A percentile compares a stretch with the other conserved stretches of the same genome.
Conservation (phyloP, 2,113 vertebrate species). For the Rhabdomys dilectus region DNA sequence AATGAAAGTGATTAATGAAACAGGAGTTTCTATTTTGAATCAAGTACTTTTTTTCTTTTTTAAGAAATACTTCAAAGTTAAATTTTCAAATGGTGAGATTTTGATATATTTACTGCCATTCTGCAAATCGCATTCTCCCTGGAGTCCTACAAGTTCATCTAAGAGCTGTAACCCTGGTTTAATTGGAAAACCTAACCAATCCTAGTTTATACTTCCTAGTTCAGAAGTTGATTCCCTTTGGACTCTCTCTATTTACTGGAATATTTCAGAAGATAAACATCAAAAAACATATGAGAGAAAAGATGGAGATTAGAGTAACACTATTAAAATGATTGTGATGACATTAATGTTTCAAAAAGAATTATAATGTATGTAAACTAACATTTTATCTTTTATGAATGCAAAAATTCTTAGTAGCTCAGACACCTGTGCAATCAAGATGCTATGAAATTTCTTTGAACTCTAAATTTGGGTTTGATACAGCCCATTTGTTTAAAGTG, state of each 20-base stretch:
- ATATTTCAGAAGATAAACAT: constrained; percentile 32
- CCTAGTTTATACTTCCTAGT: constrained; percentile 4
- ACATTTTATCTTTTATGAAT: constrained; percentile 59
- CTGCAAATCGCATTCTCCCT: neutral
- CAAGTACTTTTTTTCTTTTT: neutral
- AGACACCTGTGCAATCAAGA: constrained; percentile 83
- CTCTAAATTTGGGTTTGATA: constrained; percentile 83
- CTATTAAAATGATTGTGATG: neutral
- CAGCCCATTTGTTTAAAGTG: constrained; percentile 84
- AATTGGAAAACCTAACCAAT: constrained; percentile 7
- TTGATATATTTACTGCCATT: neutral
- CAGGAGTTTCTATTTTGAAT: neutral
- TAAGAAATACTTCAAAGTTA: neutral
- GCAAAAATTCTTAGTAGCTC: constrained; percentile 72
- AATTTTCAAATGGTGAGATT: neutral
- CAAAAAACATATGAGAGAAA: constrained; percentile 31
- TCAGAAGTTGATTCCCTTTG: constrained; percentile 31
- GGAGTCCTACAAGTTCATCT: neutral
- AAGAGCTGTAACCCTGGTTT: constrained; percentile 11
- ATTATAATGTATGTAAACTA: constrained; percentile 33
- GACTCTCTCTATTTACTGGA: constrained; percentile 44
- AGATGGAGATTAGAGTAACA: neutral
- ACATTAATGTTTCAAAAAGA: constrained; percentile 39
- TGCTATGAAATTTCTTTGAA: constrained; percentile 83
- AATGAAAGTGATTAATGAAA: too few species aligned